Conservation (phyloP, 2,797 vertebrate genomes). For the Rhabdophis nuchalis region DNA sequence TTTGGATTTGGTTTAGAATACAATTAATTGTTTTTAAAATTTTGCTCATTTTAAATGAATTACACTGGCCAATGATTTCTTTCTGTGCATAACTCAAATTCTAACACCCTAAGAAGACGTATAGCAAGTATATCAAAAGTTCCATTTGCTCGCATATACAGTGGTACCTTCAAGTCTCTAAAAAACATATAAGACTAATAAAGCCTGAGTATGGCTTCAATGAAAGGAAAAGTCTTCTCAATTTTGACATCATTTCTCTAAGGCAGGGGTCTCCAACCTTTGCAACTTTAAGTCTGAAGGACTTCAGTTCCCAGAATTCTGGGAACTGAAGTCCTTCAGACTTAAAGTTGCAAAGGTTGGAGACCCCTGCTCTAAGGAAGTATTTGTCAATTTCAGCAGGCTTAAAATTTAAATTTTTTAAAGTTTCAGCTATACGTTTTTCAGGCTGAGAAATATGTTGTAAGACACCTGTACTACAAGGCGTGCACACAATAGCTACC, state of each 20-base stretch:
- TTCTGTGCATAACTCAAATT: not conserved
- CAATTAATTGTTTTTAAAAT: not conserved
- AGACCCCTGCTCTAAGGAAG: not conserved
- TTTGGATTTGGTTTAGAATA: not conserved
- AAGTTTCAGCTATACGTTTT: not conserved
- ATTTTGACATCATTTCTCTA: not conserved
- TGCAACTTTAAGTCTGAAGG: no score
- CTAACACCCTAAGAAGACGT: not conserved
- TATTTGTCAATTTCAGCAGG: not conserved
- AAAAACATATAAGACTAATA: not conserved
- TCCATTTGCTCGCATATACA: not conserved
- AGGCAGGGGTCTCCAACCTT: no score
- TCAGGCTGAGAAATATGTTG: not conserved
- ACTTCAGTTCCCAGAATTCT: no score
- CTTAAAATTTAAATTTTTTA: not conserved
- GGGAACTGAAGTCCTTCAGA: no score
- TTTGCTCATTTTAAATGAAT: not conserved
- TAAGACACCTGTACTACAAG: not conserved
- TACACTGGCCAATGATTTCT: not conserved
- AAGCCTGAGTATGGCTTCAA: not conserved
- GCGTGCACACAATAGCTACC: no score
- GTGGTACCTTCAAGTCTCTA: not conserved
- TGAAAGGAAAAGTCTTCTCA: not conserved
- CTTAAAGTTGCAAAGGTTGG: no score
- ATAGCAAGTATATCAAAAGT: not conserved